phyloP scores from a whole-genome alignment of 2,888 invertebrate species.

The Ecliptopera silaceata region DNA sequence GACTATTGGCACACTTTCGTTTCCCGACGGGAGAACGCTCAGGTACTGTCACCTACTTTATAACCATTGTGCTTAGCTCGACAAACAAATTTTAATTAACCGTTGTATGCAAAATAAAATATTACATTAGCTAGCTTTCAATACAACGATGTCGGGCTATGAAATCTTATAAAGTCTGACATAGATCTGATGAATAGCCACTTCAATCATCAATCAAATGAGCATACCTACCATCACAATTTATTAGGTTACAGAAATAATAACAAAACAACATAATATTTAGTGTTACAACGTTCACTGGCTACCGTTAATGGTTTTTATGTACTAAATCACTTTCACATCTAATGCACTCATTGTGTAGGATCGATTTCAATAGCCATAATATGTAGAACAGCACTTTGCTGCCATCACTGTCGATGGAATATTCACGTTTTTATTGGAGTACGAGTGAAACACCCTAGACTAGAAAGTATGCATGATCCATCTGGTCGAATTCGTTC shows the following conservation, averaged over 20 bases:
- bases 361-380: slow-evolving; percentile 32
- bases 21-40: slow-evolving; percentile 53
- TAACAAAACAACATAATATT: slow-evolving; percentile 38
- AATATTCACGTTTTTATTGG: slow-evolving; percentile 26
- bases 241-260: slow-evolving; percentile 45
- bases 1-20: slow-evolving; percentile 70
- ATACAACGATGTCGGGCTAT: slow-evolving; percentile 42
- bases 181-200: slow-evolving; percentile 44
- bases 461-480: slow-evolving; percentile 39
- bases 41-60: slow-evolving; percentile 37
- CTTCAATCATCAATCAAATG: slow-evolving; percentile 50
- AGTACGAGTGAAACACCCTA: slow-evolving; percentile 32
- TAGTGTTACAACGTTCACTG: slow-evolving; percentile 34
- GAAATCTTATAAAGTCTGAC: slow-evolving; percentile 45
- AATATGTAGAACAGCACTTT: slow-evolving; percentile 34
- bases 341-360: slow-evolving; percentile 35
- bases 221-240: slow-evolving; percentile 26
- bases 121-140: slow-evolving; percentile 43
- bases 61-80: slow-evolving; percentile 48
- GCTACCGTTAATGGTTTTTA: slow-evolving; percentile 40
- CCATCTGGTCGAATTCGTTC: slow-evolving; percentile 50
- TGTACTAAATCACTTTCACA: slow-evolving; percentile 40
- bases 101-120: slow-evolving; percentile 48
- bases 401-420: slow-evolving; percentile 25
- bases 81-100: slow-evolving; percentile 60